phyloP scores from a whole-genome alignment of 2,113 vertebrate species.

The Scartelaos histophorus region DNA sequence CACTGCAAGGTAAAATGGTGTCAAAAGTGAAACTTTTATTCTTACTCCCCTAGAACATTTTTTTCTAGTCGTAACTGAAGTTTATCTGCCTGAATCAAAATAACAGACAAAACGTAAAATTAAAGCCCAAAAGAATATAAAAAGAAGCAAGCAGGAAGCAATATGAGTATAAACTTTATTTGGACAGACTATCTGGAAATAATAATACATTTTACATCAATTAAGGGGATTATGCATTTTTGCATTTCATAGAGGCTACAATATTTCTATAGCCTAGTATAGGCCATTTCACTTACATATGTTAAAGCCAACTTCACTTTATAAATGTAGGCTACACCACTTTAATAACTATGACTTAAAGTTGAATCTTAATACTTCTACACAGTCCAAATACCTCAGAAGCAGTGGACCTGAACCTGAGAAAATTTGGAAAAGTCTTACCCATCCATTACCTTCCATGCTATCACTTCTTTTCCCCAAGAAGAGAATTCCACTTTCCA shows the following conservation, averaged over 20 bases:
- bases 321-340: background rate
- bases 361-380: background rate
- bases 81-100: no score
- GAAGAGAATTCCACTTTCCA: conserved; percentile 86
- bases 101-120: background rate
- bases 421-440: conserved; percentile 81
- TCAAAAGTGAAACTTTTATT: background rate
- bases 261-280: background rate
- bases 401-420: background rate
- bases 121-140: background rate
- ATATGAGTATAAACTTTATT: background rate
- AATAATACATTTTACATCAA: background rate
- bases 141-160: background rate
- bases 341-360: background rate
- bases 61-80: background rate
- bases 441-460: conserved; percentile 92
- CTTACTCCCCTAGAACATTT: background rate
- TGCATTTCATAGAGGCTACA: background rate
- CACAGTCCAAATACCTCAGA: background rate
- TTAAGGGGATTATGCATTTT: background rate
- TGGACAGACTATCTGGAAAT: background rate
- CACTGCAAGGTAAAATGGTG: background rate
- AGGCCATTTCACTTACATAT: background rate
- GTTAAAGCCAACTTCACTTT: background rate
- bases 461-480: conserved; percentile 90